Evolutionary conservation across 2,113 vertebrate genomes (phyloP), one percentile per base, ranked within the genome.

Genomic region (Marmota flaviventris): DNA sequence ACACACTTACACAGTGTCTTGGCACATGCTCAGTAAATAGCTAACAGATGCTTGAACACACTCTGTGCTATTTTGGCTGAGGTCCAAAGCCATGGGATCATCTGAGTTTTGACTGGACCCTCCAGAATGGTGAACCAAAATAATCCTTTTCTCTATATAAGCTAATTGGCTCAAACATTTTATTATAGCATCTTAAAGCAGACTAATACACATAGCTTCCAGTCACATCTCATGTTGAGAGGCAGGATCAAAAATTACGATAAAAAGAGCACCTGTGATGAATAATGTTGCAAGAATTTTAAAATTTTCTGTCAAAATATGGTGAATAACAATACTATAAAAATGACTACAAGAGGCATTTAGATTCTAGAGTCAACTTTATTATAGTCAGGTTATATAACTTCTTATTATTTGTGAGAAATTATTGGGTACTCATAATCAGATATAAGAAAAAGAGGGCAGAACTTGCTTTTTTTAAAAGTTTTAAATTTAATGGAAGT

Each of bases 391-490:
- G 63, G 6, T 70, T 89, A 72, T 24, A 1, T 22, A 91, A 73
- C 20, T n/a, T 29, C 34, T 73, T 83, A 73, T 13, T 73, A 63
- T 32, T 89, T 96, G 69, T 85, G 63, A 95, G 67, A 95, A 89
- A 82, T 73, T 92, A 82, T 8, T 76, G 48, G 45, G 4, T 85
- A 0, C 6, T 2, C 37, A 72, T 73, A 89, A 82, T 48, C 8
- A 72, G 45, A 48, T 27, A 56, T 10, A 77, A 65, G 13, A 61
- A 72, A 83, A 85, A 94, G 34, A 85, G n/a, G 61, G 67, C 4
- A 86, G 39, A 25, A 1, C 0, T 14, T 94, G 27, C 11, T 79
- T 75, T 67, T 67, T 63, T 6, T 78, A 79, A 75, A 87, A 45
- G 53, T 32, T 51, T 73, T 86, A 73, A 53, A 69, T 85, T 95